Conservation (phyloP, 2,113 vertebrate genomes). For the Sphyrna mokarran region DNA sequence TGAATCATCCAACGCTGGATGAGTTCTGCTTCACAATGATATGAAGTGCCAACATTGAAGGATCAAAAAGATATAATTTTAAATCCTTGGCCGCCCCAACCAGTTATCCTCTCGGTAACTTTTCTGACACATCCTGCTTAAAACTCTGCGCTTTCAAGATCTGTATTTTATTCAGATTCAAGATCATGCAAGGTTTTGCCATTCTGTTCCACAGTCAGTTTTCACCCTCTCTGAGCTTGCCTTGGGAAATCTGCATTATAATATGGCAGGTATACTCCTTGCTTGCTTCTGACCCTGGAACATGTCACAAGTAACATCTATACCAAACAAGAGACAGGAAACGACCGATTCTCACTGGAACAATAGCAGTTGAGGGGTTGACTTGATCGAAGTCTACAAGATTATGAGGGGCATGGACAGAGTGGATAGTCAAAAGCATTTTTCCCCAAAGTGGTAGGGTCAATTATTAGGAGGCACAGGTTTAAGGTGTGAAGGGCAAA, state of each 20-base stretch:
- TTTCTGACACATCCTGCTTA: background rate
- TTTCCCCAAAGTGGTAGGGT: too few relatives aligned
- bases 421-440: too few relatives aligned
- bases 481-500: too few relatives aligned
- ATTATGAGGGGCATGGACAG: too few relatives aligned
- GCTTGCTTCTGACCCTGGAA: background rate
- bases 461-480: too few relatives aligned
- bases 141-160: too few relatives aligned
- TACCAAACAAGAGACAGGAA: too few relatives aligned
- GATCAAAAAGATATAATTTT: background rate
- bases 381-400: too few relatives aligned
- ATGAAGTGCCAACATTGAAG: background rate
- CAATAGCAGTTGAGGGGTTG: too few relatives aligned
- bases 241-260: background rate
- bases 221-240: background rate
- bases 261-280: background rate
- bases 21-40: background rate
- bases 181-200: too few relatives aligned
- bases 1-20: background rate
- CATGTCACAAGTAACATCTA: too few relatives aligned
- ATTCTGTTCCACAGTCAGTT: background rate
- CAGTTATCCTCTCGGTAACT: background rate
- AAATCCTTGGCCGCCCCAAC: background rate
- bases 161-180: background rate
- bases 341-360: too few relatives aligned